Base-by-base conservation (phyloP, 2,113 vertebrate genomes). In the Picathartes gymnocephalus region DNA sequence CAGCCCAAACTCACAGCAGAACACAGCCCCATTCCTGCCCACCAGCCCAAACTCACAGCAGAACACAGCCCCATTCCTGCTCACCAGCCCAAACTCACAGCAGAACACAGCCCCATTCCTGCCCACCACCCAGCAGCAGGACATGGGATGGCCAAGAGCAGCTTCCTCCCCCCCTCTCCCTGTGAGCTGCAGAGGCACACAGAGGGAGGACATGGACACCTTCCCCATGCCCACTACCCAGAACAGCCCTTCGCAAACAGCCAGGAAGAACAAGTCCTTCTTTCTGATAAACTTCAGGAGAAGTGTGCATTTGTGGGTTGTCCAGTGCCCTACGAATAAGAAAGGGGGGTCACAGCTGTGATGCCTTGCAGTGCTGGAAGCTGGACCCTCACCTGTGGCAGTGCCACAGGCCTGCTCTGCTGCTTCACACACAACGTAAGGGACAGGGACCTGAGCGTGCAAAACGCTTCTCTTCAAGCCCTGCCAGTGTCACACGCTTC, bases 401-500 rank as follows among this genome's bases (percentile, higher is more conserved):
- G 18, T 47, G 66, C 30, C 37, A 45, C 30, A 0, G 0, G 24
- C 8, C 33, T 1, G 2, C 77, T 56, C 39, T 3, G 1, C 56
- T 70, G 64, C 33, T 62, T n/a, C 31, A 58, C 3, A 23, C 9
- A 7, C 51, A 54, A 2, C 31, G 0, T 0, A 9, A 54, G 25
- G 19, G 4, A 47, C 25, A 23, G n/a, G 17, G 45, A 73, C 19
- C 54, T 13, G 68, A 77, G 56, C 5, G 3, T 23, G 64, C 21
- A 30, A 58, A 78, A 50, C 0, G 8, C 72, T 69, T 4, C 62
- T 69, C 57, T 7, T 20, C 45, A 22, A 45, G 62, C 57, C 48
- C 53, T 60, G 81, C 23, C 0, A 0, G 37, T 23, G 39, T 31
- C 22, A 5, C 64, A 56, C 0, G 0, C 50, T 27, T 44, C 17